These are phyloP conservation scores for Boloria euphrosyne DNA, from an alignment of 2,888 invertebrate genomes.

Conservation along the genomic window DNA sequence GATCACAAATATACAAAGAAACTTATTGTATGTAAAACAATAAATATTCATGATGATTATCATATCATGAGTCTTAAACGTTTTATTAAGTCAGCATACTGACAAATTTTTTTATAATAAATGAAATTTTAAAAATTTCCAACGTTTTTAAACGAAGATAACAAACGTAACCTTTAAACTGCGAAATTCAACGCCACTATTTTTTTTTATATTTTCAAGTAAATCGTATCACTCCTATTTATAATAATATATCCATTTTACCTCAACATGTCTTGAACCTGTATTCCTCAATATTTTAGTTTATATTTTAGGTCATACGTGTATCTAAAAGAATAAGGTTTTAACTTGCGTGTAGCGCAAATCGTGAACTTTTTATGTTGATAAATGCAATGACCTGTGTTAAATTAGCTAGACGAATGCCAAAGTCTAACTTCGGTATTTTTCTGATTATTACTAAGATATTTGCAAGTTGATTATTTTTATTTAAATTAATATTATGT, in stretches of 20 bases:
- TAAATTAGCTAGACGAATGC: slow-evolving; percentile 18
- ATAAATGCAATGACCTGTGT: slow-evolving; percentile 34
- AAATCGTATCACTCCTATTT: neutral
- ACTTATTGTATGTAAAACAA: neutral
- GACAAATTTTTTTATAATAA: too few relatives aligned
- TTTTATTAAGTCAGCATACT: too few relatives aligned
- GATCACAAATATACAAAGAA: neutral
- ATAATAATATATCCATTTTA: neutral
- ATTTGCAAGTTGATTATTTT: neutral
- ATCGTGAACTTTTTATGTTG: slow-evolving; percentile 33
- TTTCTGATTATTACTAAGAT: neutral
- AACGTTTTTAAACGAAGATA: too few relatives aligned
- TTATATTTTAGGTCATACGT: neutral
- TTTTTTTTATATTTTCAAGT: neutral
- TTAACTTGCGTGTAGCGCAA: slow-evolving; percentile 4
- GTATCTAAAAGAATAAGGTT: slow-evolving; percentile 2
- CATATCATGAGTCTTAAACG: too few relatives aligned
- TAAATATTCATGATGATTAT: too few relatives aligned
- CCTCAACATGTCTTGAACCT: neutral
- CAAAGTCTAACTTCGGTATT: slow-evolving; percentile 13
- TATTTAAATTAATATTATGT: neutral
- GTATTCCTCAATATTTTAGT: neutral
- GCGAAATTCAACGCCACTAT: neutral
- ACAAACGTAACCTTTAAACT: too few relatives aligned
- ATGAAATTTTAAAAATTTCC: too few relatives aligned